Conservation (phyloP, 2,113 vertebrate genomes). For the Catharus minimus region DNA sequence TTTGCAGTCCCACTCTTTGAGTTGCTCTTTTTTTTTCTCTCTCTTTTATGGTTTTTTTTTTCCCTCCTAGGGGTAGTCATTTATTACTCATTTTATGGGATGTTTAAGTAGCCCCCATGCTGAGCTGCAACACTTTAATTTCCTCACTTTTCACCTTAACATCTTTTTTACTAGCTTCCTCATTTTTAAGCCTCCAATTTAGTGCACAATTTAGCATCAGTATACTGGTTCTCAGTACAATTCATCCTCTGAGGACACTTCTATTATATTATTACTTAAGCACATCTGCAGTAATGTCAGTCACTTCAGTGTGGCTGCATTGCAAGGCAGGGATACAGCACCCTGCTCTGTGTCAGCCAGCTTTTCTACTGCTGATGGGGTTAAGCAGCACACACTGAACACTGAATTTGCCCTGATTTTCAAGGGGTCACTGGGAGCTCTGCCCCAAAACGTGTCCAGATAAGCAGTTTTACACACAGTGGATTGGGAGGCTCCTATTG, state of each 20-base stretch:
- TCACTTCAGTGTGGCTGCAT: background rate
- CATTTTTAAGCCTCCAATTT: slow-evolving; percentile 67
- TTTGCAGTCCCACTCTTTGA: slow-evolving; percentile 4
- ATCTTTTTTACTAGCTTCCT: slow-evolving; percentile 66
- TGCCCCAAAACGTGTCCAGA: background rate
- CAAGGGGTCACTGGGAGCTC: background rate
- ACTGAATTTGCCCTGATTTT: background rate
- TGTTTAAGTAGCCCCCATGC: slow-evolving; percentile 63
- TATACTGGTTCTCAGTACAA: background rate
- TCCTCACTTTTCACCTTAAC: slow-evolving; percentile 71
- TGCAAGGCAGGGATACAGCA: background rate
- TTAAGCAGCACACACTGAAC: background rate
- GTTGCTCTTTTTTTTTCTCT: background rate
- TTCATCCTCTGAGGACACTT: slow-evolving; percentile 54
- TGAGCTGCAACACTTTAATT: slow-evolving; percentile 66
- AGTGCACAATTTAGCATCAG: slow-evolving; percentile 60
- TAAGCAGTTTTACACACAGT: background rate
- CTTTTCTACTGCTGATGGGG: background rate
- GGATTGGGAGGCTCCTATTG: background rate
- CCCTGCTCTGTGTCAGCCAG: background rate
- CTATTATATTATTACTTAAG: slow-evolving; percentile 46
- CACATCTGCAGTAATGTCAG: slow-evolving; percentile 14
- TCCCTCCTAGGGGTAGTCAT: slow-evolving; percentile 25
- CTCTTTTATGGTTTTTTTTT: background rate
- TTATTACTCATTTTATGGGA: slow-evolving; percentile 64